Conservation (phyloP, 2,797 vertebrate species). For the Holocentrus rufus region DNA sequence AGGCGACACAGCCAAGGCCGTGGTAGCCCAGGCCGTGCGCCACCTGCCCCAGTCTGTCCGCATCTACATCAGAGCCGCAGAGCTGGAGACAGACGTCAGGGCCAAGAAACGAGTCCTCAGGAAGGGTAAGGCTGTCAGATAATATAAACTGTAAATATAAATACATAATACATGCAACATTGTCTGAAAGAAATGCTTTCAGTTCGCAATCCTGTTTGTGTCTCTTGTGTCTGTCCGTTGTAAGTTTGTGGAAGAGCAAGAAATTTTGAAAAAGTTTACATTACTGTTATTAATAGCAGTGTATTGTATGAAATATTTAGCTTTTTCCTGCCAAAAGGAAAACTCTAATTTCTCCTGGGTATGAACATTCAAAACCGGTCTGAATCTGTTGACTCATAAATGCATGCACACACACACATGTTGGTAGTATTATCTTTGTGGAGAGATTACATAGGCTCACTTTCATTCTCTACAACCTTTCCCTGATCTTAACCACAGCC, state of each 20-base stretch:
- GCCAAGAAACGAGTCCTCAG: constrained; percentile 97
- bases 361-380: constrained; percentile 25
- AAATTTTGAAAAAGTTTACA: neutral
- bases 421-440: no score
- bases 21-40: constrained; percentile 97
- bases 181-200: neutral
- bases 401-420: no score
- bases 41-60: constrained; percentile 96
- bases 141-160: neutral
- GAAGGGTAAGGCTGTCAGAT: constrained; percentile 85
- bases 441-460: no score
- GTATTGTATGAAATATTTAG: constrained; percentile 3
- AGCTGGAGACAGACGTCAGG: constrained; percentile 94
- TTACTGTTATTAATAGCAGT: constrained; percentile 25
- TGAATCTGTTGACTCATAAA: no score
- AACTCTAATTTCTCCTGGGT: constrained; percentile 20
- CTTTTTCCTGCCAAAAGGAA: constrained; percentile 42
- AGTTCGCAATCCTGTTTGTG: neutral
- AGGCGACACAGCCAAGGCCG: constrained; percentile 96
- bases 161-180: neutral
- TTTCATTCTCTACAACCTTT: no score
- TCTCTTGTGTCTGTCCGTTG: neutral
- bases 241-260: neutral
- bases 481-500: no score
- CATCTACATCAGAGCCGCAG: constrained; percentile 96